These are phyloP conservation scores for Cephalopachus bancanus DNA, from an alignment of 2,797 vertebrate species.

Conservation along the genomic window DNA sequence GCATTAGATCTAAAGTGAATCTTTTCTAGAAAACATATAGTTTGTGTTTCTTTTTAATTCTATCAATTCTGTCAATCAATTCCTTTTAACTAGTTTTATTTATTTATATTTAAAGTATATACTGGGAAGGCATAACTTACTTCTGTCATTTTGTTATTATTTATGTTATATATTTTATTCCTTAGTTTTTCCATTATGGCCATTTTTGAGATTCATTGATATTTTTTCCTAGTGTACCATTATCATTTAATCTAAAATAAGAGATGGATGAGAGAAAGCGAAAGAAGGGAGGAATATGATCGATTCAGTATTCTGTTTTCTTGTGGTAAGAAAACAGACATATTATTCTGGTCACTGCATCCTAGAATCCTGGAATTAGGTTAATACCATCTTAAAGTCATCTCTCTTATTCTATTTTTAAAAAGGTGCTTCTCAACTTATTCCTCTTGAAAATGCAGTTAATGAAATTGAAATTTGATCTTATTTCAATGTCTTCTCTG, in stretches of 20 bases:
- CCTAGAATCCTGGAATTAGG: neutral
- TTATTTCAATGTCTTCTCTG: slow-evolving; percentile 14
- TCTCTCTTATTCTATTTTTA: neutral
- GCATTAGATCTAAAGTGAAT: too few relatives aligned
- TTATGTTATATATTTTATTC: too few relatives aligned
- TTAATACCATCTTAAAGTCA: neutral
- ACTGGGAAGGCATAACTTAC: too few relatives aligned
- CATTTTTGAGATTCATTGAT: too few relatives aligned
- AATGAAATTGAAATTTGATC: slow-evolving; percentile 30
- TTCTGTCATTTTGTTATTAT: too few relatives aligned
- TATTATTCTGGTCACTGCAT: neutral
- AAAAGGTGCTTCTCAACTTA: neutral
- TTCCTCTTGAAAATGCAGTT: neutral
- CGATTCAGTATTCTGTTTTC: neutral
- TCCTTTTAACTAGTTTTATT: too few relatives aligned
- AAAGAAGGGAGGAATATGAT: neutral
- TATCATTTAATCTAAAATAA: slow-evolving; percentile 38
- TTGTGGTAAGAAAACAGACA: neutral
- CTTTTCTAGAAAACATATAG: too few relatives aligned
- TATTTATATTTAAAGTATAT: too few relatives aligned
- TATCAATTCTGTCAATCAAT: too few relatives aligned
- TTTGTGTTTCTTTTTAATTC: too few relatives aligned
- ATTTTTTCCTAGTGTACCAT: neutral
- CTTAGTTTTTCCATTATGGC: too few relatives aligned
- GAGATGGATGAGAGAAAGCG: neutral